Conservation (phyloP, 1,140 invertebrate species). For the Rhynchophorus ferrugineus region DNA sequence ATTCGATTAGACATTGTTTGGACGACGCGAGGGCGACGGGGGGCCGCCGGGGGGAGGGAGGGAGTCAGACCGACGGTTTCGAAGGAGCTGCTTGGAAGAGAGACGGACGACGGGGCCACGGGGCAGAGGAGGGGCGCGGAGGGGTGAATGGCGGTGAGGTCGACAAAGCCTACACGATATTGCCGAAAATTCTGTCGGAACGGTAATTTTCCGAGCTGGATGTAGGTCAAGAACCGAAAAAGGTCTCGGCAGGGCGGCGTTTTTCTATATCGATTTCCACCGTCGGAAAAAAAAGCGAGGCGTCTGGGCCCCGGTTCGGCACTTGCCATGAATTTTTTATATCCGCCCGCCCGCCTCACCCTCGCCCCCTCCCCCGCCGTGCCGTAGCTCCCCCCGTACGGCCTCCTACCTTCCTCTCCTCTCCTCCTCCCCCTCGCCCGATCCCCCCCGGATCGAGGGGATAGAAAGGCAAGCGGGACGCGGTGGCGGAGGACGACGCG, state of each 20-base stretch:
- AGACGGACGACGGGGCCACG: too few relatives aligned
- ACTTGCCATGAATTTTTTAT: conserved; percentile 22
- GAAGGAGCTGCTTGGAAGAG: too few relatives aligned
- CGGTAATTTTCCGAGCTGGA: neutral
- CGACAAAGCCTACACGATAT: too few relatives aligned
- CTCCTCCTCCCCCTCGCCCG: too few relatives aligned
- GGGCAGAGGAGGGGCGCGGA: too few relatives aligned
- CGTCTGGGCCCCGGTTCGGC: conserved; percentile 14
- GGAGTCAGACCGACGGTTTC: too few relatives aligned
- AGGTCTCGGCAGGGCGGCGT: conserved; percentile 12
- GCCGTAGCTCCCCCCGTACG: neutral
- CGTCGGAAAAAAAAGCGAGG: conserved; percentile 18
- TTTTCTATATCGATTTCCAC: conserved; percentile 23
- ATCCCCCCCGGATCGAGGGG: neutral
- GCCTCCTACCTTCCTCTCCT: neutral
- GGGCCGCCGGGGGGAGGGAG: too few relatives aligned
- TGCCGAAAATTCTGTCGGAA: neutral
- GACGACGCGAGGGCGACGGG: too few relatives aligned
- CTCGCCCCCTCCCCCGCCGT: neutral
- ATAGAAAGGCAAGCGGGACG: neutral
- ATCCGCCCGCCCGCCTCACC: neutral
- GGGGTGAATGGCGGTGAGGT: too few relatives aligned
- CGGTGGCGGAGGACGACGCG: conserved; percentile 1
- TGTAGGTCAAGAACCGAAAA: conserved; percentile 22
- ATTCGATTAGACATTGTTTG: too few relatives aligned